These are phyloP conservation scores for Glossophaga mutica DNA, from an alignment of 2,797 vertebrate species.

Conservation along the genomic window DNA sequence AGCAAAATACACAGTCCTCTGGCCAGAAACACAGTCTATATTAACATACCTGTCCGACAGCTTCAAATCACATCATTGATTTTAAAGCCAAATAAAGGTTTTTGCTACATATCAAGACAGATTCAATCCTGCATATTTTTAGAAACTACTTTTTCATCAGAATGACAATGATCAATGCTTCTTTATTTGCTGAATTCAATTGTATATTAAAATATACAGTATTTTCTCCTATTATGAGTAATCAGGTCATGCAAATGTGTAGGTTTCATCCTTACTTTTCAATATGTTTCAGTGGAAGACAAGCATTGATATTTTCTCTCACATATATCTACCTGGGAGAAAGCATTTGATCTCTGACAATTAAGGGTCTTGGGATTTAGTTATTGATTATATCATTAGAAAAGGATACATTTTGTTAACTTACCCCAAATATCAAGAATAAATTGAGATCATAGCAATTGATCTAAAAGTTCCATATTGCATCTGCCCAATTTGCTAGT, in stretches of 20 bases:
- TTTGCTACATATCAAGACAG: not conserved
- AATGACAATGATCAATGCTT: conserved; percentile 38
- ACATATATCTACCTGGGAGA: not conserved
- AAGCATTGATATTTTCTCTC: conserved; percentile 15
- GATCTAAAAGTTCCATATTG: not conserved
- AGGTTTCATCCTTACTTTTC: conserved; percentile 43
- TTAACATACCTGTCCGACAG: not conserved
- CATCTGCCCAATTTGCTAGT: not conserved
- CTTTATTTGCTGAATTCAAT: conserved; percentile 49
- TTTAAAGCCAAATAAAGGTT: conserved; percentile 32
- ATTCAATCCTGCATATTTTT: conserved; percentile 39
- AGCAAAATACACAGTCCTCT: not conserved
- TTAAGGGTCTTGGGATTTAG: conserved; percentile 11
- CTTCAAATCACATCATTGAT: not conserved
- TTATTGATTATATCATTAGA: conserved; percentile 36
- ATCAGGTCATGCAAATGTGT: conserved; percentile 61
- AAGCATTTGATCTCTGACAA: conserved; percentile 46
- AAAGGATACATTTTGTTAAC: conserved; percentile 13
- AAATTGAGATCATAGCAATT: not conserved
- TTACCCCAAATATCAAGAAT: not conserved
- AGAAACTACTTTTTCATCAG: conserved; percentile 44
- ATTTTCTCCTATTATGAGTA: conserved; percentile 53
- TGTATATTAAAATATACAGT: conserved; percentile 67
- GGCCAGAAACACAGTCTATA: not conserved
- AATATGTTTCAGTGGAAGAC: conserved; percentile 42